Base-by-base conservation (phyloP, 1,140 invertebrate genomes). In the Bombus superbus region DNA sequence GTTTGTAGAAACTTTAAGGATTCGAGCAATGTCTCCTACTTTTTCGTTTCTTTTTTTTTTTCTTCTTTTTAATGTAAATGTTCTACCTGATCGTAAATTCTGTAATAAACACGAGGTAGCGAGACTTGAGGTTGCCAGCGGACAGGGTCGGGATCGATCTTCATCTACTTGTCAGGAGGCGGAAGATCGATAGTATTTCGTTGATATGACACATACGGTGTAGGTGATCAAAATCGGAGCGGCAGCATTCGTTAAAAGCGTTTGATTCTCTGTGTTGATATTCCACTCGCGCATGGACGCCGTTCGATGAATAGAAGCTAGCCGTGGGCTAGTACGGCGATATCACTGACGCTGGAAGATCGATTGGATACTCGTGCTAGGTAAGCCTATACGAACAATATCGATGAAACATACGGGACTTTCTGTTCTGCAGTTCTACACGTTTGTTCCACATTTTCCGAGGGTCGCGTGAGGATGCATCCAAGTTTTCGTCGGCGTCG, bases 241-340 rank as follows among this genome's bases (percentile, higher is more conserved):
- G 47, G 69, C 32, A 64, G 42, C 86, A 88, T 89, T 88, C 90
- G 91, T 90, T 92, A 93, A 92, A 93, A 93, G 90, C 92, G 91
- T 93, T 93, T 92, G 92, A 94, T 93, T 90, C 86, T 83, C 84
- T 87, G 86, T 88, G 92, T 93, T 94, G 92, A 94, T 94, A 94
- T 93, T 93, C 93, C 89, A 88, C 84, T 91, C 91, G 92, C 91
- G 89, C 90, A 89, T 91, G 89, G 88, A 88, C 89, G 91, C 86
- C 90, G 86, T 85, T 89, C 88, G 85, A 88, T 91, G 91, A 92
- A 89, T 92, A 89, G 88, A 74, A 80, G 87, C 77, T 62, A 71
- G 66, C 88, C 88, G 89, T 71, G 89, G 91, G 84, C 91, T 86
- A 92, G 87, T 89, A 90, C 87, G 90, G 83, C 76, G 59, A n/a